Base-by-base conservation (phyloP, 37 sponge, comb jelly and placozoan species). In the Halisarca cf. caerulea region DNA sequence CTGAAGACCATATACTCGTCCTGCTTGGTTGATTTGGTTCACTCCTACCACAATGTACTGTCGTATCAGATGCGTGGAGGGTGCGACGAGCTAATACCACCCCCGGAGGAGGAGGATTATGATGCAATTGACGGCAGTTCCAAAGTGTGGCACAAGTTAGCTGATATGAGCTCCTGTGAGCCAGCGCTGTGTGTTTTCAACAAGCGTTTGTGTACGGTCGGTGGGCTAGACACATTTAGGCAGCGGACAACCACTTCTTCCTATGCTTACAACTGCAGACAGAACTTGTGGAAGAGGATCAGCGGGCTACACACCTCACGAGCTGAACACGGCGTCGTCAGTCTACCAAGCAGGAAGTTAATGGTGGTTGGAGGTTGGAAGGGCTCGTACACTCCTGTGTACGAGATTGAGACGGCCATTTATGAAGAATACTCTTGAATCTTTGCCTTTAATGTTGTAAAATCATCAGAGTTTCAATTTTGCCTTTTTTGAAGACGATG, bases 341-440 rank as follows among this genome's bases (percentile, higher is more conserved):
- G 38, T 5, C 44, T 74, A 2, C 77, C 77, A n/a, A 39, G 42
- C 9, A 37, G 42, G 25, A 37, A 37, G 44, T 43, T 74, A 44
- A n/a, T 74, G 25, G 77, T 74, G 11, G 21, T 74, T 21, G 77
- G 77, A 11, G 77, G 77, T 7, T 74, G 77, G 77, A 74, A 74
- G 77, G 77, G 77, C 1, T 2, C 21, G 24, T 74, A 41, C 25
- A n/a, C n/a, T 1, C 42, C 42, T 2, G 45, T 74, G 45, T 42
- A 40, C 2, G 77, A 74, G 3, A 40, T 74, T 20, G 77, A 74
- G 25, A 25, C 41, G 0, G 77, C 45, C 25, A 24, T 40, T 24
- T 74, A 36, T 41, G 77, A 74, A 38, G 42, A 74, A 37, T 74
- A 38, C 45, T 74, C 51, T 6, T 47, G 51, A 47, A 11, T 6